Evolutionary conservation across 1,140 invertebrate species (phyloP), one percentile per base, ranked within the genome.

Genomic region (Euglossa dilemma): DNA sequence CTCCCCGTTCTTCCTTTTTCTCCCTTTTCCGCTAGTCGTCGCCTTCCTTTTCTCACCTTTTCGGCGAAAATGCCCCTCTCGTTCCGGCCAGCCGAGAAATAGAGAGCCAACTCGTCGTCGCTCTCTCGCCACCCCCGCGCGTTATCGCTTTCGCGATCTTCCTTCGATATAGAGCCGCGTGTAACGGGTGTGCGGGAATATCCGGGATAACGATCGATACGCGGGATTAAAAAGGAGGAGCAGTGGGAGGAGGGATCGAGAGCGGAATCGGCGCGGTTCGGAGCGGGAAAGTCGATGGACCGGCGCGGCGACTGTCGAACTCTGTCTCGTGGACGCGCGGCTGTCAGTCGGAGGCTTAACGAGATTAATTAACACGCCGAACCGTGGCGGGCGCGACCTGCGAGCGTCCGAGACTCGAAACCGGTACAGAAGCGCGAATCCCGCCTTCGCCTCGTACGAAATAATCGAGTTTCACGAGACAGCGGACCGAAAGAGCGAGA

Each of bases 301-400:
- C n/a, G 63, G 16, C 16, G 16, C 16, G 50, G 71, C 54, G 45
- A 69, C 25, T 61, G 57, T 73, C 73, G 71, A 66, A 81, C 61
- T 50, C 77, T 71, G 28, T 78, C 12, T 61, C 25, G 14, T 66
- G 11, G 9, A 8, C 54, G 71, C 66, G 23, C 36, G 75, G 57
- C 57, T 82, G 80, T 77, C 80, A 81, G 73, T 64, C 45, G 28
- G 47, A 56, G 61, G 25, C 59, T 71, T 83, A 83, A 83, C 76
- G 54, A 80, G 59, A 84, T 84, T 84, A 84, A 84, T 84, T 80
- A 84, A 84, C 75, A 72, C 76, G 59, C 28, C 52, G 82, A 73
- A 78, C 54, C 66, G 81, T 61, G 25, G 56, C 20, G 78, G 61
- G 36, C 59, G 52, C 70, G 72, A 81, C 71, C 54, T 67, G 64